Base-by-base conservation (phyloP, 2,113 vertebrate species). In the Leiothrix lutea region DNA sequence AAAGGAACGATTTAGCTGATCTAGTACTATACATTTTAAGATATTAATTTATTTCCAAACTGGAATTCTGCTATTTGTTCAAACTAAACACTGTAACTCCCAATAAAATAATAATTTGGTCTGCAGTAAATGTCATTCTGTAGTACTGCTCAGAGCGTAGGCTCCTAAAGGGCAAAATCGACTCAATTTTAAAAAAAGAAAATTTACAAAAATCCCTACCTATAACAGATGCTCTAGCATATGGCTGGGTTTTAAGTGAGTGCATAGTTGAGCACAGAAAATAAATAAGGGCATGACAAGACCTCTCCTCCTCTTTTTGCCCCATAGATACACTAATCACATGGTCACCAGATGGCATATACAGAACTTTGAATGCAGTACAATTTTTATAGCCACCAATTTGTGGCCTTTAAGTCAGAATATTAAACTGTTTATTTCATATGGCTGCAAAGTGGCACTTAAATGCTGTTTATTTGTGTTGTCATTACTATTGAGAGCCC, bases 201-300 rank as follows among this genome's bases (percentile, higher is more conserved):
- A 95, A 92, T 85, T 74, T 92, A 91, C 70, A 19, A 78, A 77
- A 90, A 94, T 8, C 21, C 33, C 66, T 26, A 90, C 93, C 87
- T 92, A 81, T 73, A 95, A 94, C 95, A 97, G 95, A 97, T 97
- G 94, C 62, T 95, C 6, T 82, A 90, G 71, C 95, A 94, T 97
- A 97, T 97, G 96, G 96, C 44, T 96, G 66, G 91, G 86, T 80
- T 97, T 97, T 95, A 94, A 95, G 77, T 82, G 71, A 90, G 89
- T 94, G 86, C 82, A 96, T 88, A 97, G 94, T 78, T 91, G 88
- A 96, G 44, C 78, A 94, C 36, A 90, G 66, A 91, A 91, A 91
- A 96, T 95, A 97, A 96, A 94, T 96, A 97, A 96, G 88, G 77
- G 70, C 83, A 96, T 92, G 96, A 92, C 92, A 96, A 95, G 80